phyloP scores from a whole-genome alignment of 1,140 invertebrate genomes.

The Triops longicaudatus region DNA sequence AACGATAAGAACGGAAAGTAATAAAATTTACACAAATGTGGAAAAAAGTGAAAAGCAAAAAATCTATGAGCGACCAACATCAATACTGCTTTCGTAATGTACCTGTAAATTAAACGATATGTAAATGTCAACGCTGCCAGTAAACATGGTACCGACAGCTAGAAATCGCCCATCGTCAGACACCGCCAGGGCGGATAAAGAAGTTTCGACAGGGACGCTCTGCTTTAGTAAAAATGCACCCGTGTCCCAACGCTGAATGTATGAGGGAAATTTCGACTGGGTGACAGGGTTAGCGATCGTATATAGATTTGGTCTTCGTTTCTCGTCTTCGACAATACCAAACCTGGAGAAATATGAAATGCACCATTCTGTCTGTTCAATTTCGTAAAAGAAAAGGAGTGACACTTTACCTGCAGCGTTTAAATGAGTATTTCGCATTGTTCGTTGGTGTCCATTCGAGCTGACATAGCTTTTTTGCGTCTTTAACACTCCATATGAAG shows the following conservation, averaged over 20 bases:
- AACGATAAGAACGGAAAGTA: not conserved
- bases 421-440: slow-evolving; percentile 68
- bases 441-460: slow-evolving; percentile 64
- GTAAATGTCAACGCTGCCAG: slow-evolving; percentile 80
- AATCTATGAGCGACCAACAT: not conserved
- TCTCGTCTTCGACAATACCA: slow-evolving; percentile 56
- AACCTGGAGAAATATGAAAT: slow-evolving; percentile 46
- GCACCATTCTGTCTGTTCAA: too few species aligned
- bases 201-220: slow-evolving; percentile 33
- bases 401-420: slow-evolving; percentile 58
- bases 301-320: slow-evolving; percentile 59
- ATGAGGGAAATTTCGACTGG: slow-evolving; percentile 47
- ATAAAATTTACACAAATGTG: slow-evolving; percentile 26
- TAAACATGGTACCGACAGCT: slow-evolving; percentile 85
- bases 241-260: slow-evolving; percentile 58
- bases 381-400: not conserved
- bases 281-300: slow-evolving; percentile 69
- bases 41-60: not conserved
- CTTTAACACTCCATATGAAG: slow-evolving; percentile 63
- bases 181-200: slow-evolving; percentile 70
- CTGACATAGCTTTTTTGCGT: slow-evolving; percentile 53
- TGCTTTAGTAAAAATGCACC: slow-evolving; percentile 47
- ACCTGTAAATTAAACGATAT: slow-evolving; percentile 87
- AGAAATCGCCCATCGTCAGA: slow-evolving; percentile 84
- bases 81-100: slow-evolving; percentile 26